Evolutionary conservation across 2,888 invertebrate species (phyloP), one percentile per base, ranked within the genome.

Genomic region (Lutraria lutraria): DNA sequence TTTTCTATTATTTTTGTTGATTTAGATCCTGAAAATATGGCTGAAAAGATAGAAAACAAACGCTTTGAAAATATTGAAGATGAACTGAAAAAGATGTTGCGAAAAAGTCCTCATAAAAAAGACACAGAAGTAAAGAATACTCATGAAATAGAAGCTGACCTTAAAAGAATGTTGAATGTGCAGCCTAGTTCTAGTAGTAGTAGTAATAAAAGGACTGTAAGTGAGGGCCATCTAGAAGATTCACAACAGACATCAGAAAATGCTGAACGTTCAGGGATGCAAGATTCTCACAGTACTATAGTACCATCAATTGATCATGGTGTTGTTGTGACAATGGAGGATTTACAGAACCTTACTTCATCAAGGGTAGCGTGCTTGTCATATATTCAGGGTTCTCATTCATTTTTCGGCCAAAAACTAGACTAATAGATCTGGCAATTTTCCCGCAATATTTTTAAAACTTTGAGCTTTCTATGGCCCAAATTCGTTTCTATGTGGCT

Each of bases 111-210:
- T 6, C 76, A 54, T 72, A 25, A 53, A 12, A 60, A 15, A 19
- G 60, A 29, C 88, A 87, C 89, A 21, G 88, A 93, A 54, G 80
- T 84, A 31, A 79, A 56, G 21, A 86, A 90, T 72, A 83, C 84
- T 13, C 83, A 90, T 85, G 91, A 91, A 54, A 94, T 93, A 31
- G 92, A 92, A 80, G 89, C 88, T 34, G 86, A 92, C 76, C 83
- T 93, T 54, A 93, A 91, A 80, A 68, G 85, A 52, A 88, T 93
- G 88, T 68, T 93, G 52, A 91, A 93, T 63, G 85, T 93, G 89
- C 16, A 79, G 31, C 60, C 60, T 19, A 31, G 34, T 31, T 6
- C 76, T 31, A 31, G 16, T 0, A 6, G 76, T 34, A 19, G 19
- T 56, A 56, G 56, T 56, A 21, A 2, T 3, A 76, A 72, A 15